Base-by-base conservation (phyloP, 2,113 vertebrate species). In the Meleagris gallopavo region DNA sequence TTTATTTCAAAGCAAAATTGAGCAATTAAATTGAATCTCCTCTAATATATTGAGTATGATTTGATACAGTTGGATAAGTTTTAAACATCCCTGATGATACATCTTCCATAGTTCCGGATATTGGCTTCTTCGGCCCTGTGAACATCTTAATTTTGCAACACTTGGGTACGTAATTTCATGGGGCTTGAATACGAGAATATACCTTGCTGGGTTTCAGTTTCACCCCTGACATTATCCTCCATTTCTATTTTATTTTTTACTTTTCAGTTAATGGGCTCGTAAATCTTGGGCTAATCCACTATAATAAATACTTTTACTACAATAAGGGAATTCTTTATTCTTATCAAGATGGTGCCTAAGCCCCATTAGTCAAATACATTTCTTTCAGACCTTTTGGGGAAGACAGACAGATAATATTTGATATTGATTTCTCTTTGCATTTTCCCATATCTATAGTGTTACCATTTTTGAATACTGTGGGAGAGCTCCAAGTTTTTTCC, bases 51-150 rank as follows among this genome's bases (percentile, higher is more conserved):
- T 72, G 19, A 10, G 22, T 46, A 12, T 29, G 46, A 75, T 84
- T 85, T 50, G 18, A 45, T 36, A 29, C 8, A 67, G 34, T 11
- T 21, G 50, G 32, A 2, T 75, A 58, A 67, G 1, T 67, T 87
- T 75, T 61, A 69, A 70, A 52, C 10, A 60, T 22, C 32, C 34
- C 48, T 25, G 2, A 5, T 27, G 13, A 72, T n/a, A 24, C 7
- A 65, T 2, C 2, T 67, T 64, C 79, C 34, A 2, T 48, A 4
- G 38, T 89, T 46, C 24, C 65, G 19, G 18, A 61, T 74, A 66
- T 52, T 24, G 4, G 14, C 19, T 69, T 65, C 34, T 22, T 91
- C 0, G 0, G 6, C 10, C 10, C 32, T n/a, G 5, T 61, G 40
- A 86, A 34, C 7, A 62, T 29, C 9, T 74, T 32, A 58, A n/a